Evolutionary conservation across 1,140 invertebrate species (phyloP), one percentile per base, ranked within the genome.

Genomic region (Cotesia chilonis): DNA sequence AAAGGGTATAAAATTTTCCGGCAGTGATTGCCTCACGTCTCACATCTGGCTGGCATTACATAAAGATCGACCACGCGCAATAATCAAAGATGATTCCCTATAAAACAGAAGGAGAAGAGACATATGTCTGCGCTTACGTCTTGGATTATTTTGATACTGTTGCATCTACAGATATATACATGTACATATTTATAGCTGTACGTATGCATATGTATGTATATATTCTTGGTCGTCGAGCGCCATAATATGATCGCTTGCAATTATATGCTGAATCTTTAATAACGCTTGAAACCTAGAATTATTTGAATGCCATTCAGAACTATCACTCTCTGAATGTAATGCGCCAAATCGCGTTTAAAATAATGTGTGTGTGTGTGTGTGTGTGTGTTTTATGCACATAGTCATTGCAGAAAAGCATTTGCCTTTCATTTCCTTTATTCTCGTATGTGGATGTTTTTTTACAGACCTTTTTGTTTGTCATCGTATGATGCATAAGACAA

Each of bases 261-360:
- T 87, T 86, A 87, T 83, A 87, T 84, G 84, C 84, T 87, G 84
- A 86, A 87, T 87, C 83, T 86, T 87, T 86, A 86, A 87, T 87
- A 83, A 87, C 82, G 83, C 84, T 86, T 84, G 79, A 80, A 86
- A 83, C 76, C 83, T 86, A 84, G 79, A 86, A 87, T 87, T 87
- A 87, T 83, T 83, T 80, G 84, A 85, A 84, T 84, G 79, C 80
- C 77, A 83, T 79, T 82, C 83, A 85, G 85, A 84, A 80, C 81
- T 78, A 84, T 84, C 82, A 82, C 80, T 79, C 36, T 38, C 14
- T 51, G 47, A 51, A 55, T 66, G 36, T 55, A 47, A 9, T 38
- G 54, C 14, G 54, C 14, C 10, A 36, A 59, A 59, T 59, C 17
- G 36, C 35, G 10, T 36, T 38, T 14, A 68, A 17, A 7, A 6